Conservation (phyloP, 2,113 vertebrate species). For the Ia io region DNA sequence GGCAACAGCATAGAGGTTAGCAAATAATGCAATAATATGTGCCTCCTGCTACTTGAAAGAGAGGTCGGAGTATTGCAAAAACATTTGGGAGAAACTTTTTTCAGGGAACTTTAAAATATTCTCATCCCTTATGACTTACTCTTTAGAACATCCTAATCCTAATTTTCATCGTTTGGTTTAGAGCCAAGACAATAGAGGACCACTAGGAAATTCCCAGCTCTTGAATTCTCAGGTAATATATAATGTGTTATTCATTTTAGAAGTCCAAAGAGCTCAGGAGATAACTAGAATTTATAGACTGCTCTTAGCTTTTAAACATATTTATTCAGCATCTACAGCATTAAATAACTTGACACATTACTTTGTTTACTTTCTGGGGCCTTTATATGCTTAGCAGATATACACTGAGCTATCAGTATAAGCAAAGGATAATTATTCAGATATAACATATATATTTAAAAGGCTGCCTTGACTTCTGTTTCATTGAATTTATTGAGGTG, state of each 20-base stretch:
- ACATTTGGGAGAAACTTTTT: neutral
- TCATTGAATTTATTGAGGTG: neutral
- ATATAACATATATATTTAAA: neutral
- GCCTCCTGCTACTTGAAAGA: neutral
- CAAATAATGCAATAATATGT: neutral
- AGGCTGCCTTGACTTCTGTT: neutral
- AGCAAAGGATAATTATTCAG: neutral
- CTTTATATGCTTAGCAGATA: neutral
- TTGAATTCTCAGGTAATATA: neutral
- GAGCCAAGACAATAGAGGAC: neutral
- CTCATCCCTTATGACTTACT: neutral
- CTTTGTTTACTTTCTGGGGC: constrained; percentile 7
- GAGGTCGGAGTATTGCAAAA: neutral
- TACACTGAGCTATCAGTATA: neutral
- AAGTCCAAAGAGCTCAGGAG: neutral
- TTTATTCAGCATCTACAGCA: neutral
- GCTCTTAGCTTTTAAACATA: neutral
- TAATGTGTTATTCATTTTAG: neutral
- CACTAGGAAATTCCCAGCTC: neutral
- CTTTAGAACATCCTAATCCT: neutral
- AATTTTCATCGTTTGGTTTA: neutral
- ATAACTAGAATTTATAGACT: neutral
- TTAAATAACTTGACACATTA: neutral
- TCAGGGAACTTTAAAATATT: neutral
- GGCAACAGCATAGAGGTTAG: neutral